These are phyloP conservation scores for Brachymystax lenok DNA, from an alignment of 2,797 vertebrate genomes.

Conservation along the genomic window DNA sequence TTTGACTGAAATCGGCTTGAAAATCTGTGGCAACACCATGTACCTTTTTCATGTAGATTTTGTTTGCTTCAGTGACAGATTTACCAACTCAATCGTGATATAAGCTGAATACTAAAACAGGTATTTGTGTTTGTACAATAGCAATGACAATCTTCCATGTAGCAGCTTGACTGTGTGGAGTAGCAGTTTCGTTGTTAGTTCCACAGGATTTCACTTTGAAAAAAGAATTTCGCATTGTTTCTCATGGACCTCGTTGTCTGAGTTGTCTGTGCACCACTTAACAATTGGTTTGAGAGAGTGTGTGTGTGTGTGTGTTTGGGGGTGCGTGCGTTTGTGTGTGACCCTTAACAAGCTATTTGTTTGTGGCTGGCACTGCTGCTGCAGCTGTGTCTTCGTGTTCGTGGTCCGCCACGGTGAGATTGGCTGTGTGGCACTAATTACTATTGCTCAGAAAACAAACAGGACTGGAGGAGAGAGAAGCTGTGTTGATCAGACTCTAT, in stretches of 20 bases:
- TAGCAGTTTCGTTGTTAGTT: constrained; percentile 39
- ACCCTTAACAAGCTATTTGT: constrained; percentile 67
- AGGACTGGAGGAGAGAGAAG: constrained; percentile 53
- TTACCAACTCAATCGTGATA: too few relatives aligned
- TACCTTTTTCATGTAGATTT: too few relatives aligned
- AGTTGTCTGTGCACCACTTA: constrained; percentile 40
- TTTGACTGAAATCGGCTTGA: too few relatives aligned
- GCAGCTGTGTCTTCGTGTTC: constrained; percentile 74
- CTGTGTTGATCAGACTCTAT: constrained; percentile 59
- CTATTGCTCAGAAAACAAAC: constrained; percentile 74
- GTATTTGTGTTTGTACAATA: too few relatives aligned
- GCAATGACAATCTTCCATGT: background rate
- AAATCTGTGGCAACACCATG: too few relatives aligned
- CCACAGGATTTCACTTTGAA: constrained; percentile 44
- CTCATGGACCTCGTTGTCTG: constrained; percentile 56
- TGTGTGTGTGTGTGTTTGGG: too few relatives aligned
- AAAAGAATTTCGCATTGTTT: constrained; percentile 46
- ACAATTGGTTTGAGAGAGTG: too few relatives aligned
- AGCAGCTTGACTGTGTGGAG: constrained; percentile 31
- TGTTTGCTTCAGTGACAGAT: too few relatives aligned
- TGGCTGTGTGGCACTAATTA: constrained; percentile 77
- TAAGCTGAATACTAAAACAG: too few relatives aligned
- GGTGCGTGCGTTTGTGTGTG: background rate
- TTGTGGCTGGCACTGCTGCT: constrained; percentile 50
- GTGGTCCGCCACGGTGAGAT: constrained; percentile 64